Conservation (phyloP, 2,888 invertebrate species). For the Sabatieria punctata region DNA sequence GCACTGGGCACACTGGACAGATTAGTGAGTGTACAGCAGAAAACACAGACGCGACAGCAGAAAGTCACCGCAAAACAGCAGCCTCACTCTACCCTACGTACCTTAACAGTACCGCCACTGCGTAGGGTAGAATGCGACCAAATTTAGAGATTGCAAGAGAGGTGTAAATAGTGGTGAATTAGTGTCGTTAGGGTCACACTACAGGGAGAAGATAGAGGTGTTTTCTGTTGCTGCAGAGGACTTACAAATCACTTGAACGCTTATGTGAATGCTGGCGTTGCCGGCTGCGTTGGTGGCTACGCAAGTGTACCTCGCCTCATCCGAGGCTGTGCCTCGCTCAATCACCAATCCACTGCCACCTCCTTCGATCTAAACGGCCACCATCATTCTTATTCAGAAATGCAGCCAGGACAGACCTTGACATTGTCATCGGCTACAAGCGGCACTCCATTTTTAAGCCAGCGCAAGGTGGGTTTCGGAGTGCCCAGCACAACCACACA, state of each 20-base stretch:
- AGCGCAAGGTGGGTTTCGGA: conserved; percentile 32
- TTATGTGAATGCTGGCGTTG: conserved; percentile 34
- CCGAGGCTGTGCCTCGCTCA: conserved; percentile 24
- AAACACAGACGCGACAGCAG: too few relatives aligned
- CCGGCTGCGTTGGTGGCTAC: conserved; percentile 47
- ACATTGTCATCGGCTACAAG: conserved; percentile 19
- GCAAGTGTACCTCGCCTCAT: conserved; percentile 40
- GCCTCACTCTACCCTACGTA: too few relatives aligned
- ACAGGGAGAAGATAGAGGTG: too few relatives aligned
- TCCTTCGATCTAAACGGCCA: conserved; percentile 17
- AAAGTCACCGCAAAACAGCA: too few relatives aligned
- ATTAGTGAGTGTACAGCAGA: too few relatives aligned
- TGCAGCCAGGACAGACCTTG: background rate
- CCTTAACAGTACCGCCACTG: too few relatives aligned
- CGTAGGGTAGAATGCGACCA: too few relatives aligned
- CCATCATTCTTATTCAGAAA: background rate
- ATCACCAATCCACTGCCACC: conserved; percentile 20
- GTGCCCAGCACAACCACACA: conserved; percentile 37
- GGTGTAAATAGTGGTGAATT: too few relatives aligned
- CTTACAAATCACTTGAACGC: conserved; percentile 37
- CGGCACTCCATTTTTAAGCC: conserved; percentile 30
- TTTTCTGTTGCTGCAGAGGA: too few relatives aligned
- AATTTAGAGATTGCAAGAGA: too few relatives aligned
- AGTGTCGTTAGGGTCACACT: too few relatives aligned
- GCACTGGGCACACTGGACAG: too few relatives aligned